Evolutionary conservation across 2,888 invertebrate species (phyloP).

Genomic region (Tuberolachnus salignus): DNA sequence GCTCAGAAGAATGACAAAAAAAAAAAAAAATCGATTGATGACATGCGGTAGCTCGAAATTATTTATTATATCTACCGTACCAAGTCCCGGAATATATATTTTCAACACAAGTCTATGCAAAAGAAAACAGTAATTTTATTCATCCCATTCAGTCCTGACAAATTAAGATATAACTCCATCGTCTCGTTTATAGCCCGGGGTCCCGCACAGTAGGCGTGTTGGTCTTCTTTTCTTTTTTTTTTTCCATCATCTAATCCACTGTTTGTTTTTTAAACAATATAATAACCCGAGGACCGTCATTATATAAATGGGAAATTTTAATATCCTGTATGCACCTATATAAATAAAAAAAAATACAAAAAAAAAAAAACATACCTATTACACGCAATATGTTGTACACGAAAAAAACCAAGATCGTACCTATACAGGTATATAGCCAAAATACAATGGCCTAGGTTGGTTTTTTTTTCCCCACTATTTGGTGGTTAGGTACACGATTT

Average conservation of each 20-base stretch:
- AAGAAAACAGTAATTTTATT: conserved; percentile 50
- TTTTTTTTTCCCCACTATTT: conserved; percentile 6
- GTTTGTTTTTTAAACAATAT: conserved; percentile 53
- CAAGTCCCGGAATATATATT: neutral
- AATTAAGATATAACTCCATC: conserved; percentile 43
- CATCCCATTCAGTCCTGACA: conserved; percentile 15
- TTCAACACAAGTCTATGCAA: neutral
- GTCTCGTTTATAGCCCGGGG: conserved; percentile 36
- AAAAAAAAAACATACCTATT: neutral
- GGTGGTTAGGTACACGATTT: conserved; percentile 9
- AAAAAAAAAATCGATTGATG: conserved; percentile 20
- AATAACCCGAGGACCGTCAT: conserved; percentile 47
- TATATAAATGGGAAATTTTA: conserved; percentile 50
- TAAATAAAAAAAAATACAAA: conserved; percentile 4
- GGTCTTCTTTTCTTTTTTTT: conserved; percentile 24
- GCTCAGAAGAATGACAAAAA: neutral
- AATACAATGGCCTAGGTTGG: conserved; percentile 38
- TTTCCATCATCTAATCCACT: conserved; percentile 25
- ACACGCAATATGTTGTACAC: neutral
- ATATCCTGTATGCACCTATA: conserved; percentile 42
- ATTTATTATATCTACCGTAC: conserved; percentile 3
- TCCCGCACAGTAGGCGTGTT: conserved; percentile 49
- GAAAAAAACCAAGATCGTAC: conserved; percentile 23
- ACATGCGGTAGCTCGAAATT: neutral
- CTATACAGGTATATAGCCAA: conserved; percentile 16